Evolutionary conservation across 2,797 vertebrate species (phyloP).

Genomic region (Pipistrellus pipistrellus): DNA sequence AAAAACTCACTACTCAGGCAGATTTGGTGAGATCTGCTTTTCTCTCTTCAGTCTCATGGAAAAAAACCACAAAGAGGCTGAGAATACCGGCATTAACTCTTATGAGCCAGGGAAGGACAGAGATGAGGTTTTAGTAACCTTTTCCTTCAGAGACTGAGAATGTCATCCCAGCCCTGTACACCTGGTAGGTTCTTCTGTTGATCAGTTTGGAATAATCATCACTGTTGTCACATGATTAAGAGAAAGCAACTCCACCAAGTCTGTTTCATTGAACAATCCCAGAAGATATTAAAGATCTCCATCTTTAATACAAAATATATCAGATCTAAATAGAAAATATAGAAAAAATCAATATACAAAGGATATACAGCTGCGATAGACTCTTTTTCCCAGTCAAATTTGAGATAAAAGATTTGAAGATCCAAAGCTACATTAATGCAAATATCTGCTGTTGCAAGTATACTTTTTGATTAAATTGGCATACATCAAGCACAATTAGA

Average conservation of each 20-base stretch:
- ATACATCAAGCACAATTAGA: slow-evolving; percentile 91
- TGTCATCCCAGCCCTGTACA: background rate
- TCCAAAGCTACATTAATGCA: slow-evolving; percentile 88
- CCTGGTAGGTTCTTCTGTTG: slow-evolving; percentile 76
- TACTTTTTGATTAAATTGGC: slow-evolving; percentile 91
- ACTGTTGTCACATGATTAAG: slow-evolving; percentile 80
- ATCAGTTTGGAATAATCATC: slow-evolving; percentile 83
- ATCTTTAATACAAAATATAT: slow-evolving; percentile 87
- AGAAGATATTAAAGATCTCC: slow-evolving; percentile 79
- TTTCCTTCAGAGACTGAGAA: slow-evolving; percentile 68
- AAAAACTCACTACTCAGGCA: slow-evolving; percentile 34
- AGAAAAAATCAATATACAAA: slow-evolving; percentile 47
- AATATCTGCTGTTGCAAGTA: slow-evolving; percentile 88
- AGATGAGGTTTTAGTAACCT: background rate
- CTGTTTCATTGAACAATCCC: slow-evolving; percentile 81
- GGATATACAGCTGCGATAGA: slow-evolving; percentile 77
- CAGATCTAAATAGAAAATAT: slow-evolving; percentile 75
- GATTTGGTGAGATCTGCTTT: slow-evolving; percentile 13
- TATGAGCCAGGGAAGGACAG: background rate
- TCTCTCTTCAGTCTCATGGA: background rate
- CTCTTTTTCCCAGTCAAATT: slow-evolving; percentile 77
- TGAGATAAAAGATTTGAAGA: slow-evolving; percentile 85
- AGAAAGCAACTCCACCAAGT: slow-evolving; percentile 83
- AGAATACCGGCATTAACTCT: background rate
- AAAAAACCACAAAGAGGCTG: background rate